Conservation (phyloP, 2,888 invertebrate genomes). For the Xestobium rufovillosum region DNA sequence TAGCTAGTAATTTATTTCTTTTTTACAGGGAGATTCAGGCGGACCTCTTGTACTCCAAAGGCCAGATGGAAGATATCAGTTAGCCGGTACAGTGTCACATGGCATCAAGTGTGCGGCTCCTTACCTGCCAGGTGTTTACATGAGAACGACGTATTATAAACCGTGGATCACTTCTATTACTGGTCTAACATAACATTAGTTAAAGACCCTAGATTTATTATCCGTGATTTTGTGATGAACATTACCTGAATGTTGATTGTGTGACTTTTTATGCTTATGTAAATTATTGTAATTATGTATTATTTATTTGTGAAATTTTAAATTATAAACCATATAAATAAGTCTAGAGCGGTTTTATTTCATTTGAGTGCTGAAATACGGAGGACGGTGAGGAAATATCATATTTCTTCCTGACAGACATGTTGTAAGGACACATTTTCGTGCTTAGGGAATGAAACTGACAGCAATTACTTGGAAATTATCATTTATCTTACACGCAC, state of each 20-base stretch:
- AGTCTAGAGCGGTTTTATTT: too few species aligned
- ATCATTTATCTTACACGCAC: too few species aligned
- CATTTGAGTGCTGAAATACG: too few species aligned
- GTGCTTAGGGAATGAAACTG: too few species aligned
- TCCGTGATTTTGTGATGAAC: constrained; percentile 30
- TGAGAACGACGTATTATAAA: constrained; percentile 86
- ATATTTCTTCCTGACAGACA: too few species aligned
- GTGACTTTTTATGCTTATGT: constrained; percentile 28
- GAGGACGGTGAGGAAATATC: too few species aligned
- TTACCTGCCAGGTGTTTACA: constrained; percentile 86
- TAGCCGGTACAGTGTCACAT: constrained; percentile 88
- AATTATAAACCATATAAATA: too few species aligned
- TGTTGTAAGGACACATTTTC: too few species aligned
- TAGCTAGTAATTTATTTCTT: too few species aligned
- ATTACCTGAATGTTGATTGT: constrained; percentile 30
- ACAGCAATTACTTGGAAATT: too few species aligned
- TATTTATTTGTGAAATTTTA: too few species aligned
- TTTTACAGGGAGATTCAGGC: constrained; percentile 79
- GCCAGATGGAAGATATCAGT: constrained; percentile 76
- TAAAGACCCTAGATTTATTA: constrained; percentile 11
- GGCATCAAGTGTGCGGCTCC: constrained; percentile 93
- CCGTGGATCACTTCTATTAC: constrained; percentile 85
- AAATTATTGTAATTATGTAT: constrained; percentile 17
- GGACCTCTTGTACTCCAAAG: constrained; percentile 81
- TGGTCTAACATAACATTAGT: constrained; percentile 58